Percentiles rank a stretch among this genome's conserved stretches.
Conservation (phyloP, 2,797 vertebrate species). For the Ceryle rudis region DNA sequence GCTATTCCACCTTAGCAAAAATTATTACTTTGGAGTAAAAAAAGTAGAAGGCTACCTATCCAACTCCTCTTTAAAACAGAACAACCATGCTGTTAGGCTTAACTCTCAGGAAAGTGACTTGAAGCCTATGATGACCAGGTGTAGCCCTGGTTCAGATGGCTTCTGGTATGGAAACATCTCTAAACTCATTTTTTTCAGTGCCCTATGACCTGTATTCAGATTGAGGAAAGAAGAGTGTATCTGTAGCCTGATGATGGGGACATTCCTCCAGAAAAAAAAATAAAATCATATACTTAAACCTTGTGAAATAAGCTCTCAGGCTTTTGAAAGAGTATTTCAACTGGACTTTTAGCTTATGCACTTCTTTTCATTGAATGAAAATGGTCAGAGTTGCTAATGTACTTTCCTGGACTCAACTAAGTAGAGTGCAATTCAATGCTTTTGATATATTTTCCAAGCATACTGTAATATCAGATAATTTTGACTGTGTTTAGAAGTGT, state of each 20-base stretch:
- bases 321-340: background rate
- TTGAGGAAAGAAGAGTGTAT: background rate
- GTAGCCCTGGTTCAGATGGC: background rate
- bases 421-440: background rate
- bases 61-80: background rate
- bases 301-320: background rate
- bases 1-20: background rate
- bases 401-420: background rate
- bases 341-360: background rate
- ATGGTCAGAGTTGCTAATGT: background rate
- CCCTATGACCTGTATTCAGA: fast-evolving
- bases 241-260: background rate
- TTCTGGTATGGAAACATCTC: background rate
- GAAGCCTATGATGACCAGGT: background rate
- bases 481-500: background rate
- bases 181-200: background rate
- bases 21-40: background rate
- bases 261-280: background rate
- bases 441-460: background rate
- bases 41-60: background rate
- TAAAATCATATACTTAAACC: background rate
- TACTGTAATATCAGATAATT: background rate
- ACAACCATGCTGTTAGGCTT: background rate
- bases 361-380: background rate
- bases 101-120: background rate